Conservation (phyloP, 2,888 invertebrate genomes). For the Nymphalis c-album region DNA sequence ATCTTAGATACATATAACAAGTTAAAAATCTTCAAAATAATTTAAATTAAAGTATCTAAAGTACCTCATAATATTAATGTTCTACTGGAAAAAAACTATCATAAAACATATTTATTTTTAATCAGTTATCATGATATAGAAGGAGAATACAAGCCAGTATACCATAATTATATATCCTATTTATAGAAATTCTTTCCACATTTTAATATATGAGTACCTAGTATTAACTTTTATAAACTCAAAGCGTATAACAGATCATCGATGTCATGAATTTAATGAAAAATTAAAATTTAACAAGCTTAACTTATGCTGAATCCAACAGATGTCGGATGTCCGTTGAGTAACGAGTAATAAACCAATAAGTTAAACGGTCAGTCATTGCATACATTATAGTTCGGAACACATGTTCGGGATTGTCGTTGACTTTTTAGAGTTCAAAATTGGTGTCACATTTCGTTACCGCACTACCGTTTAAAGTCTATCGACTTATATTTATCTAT, state of each 20-base stretch:
- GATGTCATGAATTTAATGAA: neutral
- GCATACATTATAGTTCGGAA: conserved; percentile 11
- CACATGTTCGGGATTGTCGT: neutral
- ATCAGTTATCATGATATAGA: too few species aligned
- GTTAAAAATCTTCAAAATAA: too few species aligned
- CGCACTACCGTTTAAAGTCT: neutral
- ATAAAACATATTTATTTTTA: too few species aligned
- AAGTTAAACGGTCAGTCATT: conserved; percentile 7
- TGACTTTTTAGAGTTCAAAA: neutral
- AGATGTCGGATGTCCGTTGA: conserved; percentile 19
- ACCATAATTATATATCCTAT: too few species aligned
- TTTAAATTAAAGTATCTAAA: too few species aligned
- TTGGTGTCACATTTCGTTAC: neutral
- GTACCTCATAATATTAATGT: too few species aligned
- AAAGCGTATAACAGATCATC: neutral
- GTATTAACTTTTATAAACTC: neutral
- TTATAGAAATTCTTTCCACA: too few species aligned
- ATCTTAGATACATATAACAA: too few species aligned
- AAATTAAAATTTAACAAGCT: conserved; percentile 21
- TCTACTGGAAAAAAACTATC: too few species aligned
- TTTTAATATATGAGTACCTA: too few species aligned
- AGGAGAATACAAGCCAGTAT: too few species aligned
- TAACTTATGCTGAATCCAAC: conserved; percentile 11
- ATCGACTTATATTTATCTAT: neutral
- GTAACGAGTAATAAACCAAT: conserved; percentile 1